Evolutionary conservation across 2,113 vertebrate genomes (phyloP), one percentile per base, ranked within the genome.

Genomic region (Jacana jacana): DNA sequence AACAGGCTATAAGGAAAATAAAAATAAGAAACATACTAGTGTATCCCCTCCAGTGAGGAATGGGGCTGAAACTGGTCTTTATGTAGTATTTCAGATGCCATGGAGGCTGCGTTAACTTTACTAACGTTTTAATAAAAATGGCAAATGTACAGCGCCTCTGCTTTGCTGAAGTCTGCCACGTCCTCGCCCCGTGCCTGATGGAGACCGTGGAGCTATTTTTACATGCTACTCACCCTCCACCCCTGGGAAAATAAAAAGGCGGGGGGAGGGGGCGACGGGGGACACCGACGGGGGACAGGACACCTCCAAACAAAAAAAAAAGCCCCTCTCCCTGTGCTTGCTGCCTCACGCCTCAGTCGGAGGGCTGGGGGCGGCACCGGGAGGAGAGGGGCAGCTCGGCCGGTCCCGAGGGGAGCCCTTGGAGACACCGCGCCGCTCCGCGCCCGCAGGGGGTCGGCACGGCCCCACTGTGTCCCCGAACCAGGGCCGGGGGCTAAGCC

Each of bases 1-100:
- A 98, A 98, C 98, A 98, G 98, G 96, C 96, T 96, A 95, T 98
- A 96, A 97, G 86, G 96, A 87, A 96, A 97, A 97, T 93, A 96
- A 97, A 97, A 97, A 96, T 96, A 94, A 96, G 93, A 95, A 96
- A 97, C 96, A 97, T 96, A 86, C 96, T 95, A 86, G 91, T 66
- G 94, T 88, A 70, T 92, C 86, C 95, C 93, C 86, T 95, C 52
- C 70, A 86, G 81, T 88, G 92, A 77, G 93, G 88, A 95, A 61
- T 37, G 24, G 52, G 71, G 20, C 71, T 77, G 77, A 90, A 93
- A 79, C 78, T 5, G 39, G 76, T 81, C 65, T 72, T 63, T 82
- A 77, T 30, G 72, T 60, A 78, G 72, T 48, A 52, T 86, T 78
- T 81, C 31, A 75, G 84, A 96, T 97, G 83, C 94, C 91, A 94